Conservation (phyloP, 2,888 invertebrate species). For the Axea sp. region DNA sequence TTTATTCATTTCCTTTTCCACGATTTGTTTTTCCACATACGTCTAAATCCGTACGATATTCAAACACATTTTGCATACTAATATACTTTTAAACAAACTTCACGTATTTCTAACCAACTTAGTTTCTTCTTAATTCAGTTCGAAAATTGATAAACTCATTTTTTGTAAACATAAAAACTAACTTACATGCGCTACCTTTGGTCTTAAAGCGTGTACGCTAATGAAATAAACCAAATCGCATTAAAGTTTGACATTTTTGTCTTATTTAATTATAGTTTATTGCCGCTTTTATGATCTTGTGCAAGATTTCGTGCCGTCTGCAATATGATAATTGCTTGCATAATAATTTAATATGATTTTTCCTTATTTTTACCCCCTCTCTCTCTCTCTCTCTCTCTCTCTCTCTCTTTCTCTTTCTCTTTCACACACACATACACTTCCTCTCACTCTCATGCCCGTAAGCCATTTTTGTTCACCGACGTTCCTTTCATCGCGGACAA, state of each 20-base stretch:
- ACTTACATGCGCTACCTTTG: constrained; percentile 21
- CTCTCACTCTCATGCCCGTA: constrained; percentile 1
- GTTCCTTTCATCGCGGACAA: constrained; percentile 40
- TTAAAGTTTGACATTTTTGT: constrained; percentile 32
- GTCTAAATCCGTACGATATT: constrained; percentile 12
- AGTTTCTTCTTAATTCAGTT: constrained; percentile 24
- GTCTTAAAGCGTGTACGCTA: constrained; percentile 6
- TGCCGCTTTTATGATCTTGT: constrained; percentile 12
- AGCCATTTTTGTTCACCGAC: constrained; percentile 19
- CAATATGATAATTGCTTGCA: constrained; percentile 18
- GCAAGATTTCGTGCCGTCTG: constrained; percentile 8
- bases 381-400: background rate
- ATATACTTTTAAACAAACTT: constrained; percentile 16
- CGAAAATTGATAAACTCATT: constrained; percentile 36
- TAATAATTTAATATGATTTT: constrained; percentile 22
- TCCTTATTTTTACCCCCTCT: background rate
- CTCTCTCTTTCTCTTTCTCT: background rate
- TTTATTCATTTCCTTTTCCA: constrained; percentile 23
- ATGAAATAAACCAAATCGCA: constrained; percentile 19
- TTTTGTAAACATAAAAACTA: constrained; percentile 30
- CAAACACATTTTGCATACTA: constrained; percentile 27
- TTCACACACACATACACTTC: too few relatives aligned
- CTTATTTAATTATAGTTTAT: constrained; percentile 42
- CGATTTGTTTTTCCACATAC: background rate
- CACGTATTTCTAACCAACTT: constrained; percentile 1